A percentile compares a stretch with the other conserved stretches of the same genome.
Evolutionary conservation across 2,797 vertebrate genomes (phyloP).

Genomic region (Apogon talboti): DNA sequence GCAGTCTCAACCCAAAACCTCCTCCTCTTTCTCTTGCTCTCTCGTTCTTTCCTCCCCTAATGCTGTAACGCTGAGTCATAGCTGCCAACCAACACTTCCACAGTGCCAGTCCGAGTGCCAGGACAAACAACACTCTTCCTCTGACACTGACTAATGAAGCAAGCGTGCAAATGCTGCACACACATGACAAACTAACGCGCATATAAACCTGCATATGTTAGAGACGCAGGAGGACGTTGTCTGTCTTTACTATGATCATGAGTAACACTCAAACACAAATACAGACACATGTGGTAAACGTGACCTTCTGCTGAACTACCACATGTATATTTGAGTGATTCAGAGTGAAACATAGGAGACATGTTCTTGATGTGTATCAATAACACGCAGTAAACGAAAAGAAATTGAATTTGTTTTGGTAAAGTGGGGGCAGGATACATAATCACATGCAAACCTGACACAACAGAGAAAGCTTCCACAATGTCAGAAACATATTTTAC

Average conservation of each 20-base stretch:
- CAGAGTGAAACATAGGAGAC: constrained; percentile 4
- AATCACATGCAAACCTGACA: constrained; percentile 13
- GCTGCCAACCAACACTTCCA: constrained; percentile 82
- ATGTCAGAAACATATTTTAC: not conserved
- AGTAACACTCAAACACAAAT: constrained; percentile 17
- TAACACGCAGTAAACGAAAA: not conserved
- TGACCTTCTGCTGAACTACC: constrained; percentile 20
- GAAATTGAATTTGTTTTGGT: constrained; percentile 17
- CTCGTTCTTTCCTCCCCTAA: constrained; percentile 62
- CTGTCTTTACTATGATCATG: constrained; percentile 1
- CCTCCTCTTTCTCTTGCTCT: constrained; percentile 34
- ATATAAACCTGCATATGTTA: constrained; percentile 44
- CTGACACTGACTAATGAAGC: constrained; percentile 73
- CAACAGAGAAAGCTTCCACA: constrained; percentile 7
- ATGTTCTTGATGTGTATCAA: not conserved
- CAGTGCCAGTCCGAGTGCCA: constrained; percentile 75
- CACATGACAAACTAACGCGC: constrained; percentile 46
- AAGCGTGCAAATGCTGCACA: constrained; percentile 58
- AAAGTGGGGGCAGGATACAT: not conserved
- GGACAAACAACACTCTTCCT: constrained; percentile 80
- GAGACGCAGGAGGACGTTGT: constrained; percentile 13
- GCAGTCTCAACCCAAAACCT: constrained; percentile 57
- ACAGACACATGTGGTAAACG: constrained; percentile 11
- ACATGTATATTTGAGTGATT: constrained; percentile 13
- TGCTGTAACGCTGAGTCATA: constrained; percentile 84